Conservation (phyloP, 1,140 invertebrate genomes). For the Drosophila sechellia region DNA sequence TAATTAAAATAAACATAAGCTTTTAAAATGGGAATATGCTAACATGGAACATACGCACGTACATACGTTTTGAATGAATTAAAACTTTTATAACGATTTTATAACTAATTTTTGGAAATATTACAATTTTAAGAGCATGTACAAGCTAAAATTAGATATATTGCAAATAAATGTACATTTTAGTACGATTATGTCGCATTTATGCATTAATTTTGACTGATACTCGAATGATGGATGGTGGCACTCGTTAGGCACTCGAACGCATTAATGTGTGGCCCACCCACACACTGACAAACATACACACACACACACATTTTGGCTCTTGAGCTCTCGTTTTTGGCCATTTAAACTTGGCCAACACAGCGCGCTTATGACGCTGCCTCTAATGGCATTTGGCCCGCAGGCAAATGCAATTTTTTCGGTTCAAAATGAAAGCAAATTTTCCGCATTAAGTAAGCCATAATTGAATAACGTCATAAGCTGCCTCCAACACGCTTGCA, state of each 20-base stretch:
- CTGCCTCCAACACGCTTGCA: constrained; percentile 39
- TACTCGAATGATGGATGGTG: background rate
- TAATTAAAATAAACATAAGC: background rate
- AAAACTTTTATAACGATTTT: background rate
- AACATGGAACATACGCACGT: background rate
- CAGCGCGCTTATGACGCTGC: constrained; percentile 25
- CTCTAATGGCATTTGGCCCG: constrained; percentile 60
- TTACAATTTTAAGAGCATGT: too few species aligned
- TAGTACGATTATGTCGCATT: background rate
- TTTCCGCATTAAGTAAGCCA: constrained; percentile 70
- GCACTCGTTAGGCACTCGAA: constrained; percentile 12
- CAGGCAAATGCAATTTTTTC: constrained; percentile 68
- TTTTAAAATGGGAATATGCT: background rate
- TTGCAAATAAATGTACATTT: too few species aligned
- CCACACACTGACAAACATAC: background rate
- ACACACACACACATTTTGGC: background rate
- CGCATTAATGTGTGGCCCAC: constrained; percentile 3
- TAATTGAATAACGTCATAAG: constrained; percentile 74
- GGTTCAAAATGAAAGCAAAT: constrained; percentile 62
- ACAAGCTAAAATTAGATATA: too few species aligned
- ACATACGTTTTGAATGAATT: background rate
- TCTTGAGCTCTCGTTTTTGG: constrained; percentile 18
- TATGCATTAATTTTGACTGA: background rate
- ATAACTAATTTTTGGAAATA: background rate
- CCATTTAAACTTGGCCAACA: constrained; percentile 35